Evolutionary conservation across 1,140 invertebrate species (phyloP).

Genomic region (Drosophila aff.): DNA sequence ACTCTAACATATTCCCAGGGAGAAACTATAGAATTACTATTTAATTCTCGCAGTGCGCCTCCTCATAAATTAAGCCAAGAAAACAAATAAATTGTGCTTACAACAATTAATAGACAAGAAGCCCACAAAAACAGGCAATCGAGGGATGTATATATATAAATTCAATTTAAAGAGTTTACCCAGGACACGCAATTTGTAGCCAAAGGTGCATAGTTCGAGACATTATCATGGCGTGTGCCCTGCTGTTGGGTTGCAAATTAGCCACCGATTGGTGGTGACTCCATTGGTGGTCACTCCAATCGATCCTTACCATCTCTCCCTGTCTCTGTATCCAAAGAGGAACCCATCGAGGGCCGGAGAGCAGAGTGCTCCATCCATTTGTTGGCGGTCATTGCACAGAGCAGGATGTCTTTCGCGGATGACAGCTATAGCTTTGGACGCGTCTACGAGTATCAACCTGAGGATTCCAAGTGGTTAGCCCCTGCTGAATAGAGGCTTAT

Average conservation of each 20-base stretch:
- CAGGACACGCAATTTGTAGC: slow-evolving; percentile 26
- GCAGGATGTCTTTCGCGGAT: slow-evolving; percentile 75
- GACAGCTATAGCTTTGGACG: slow-evolving; percentile 74
- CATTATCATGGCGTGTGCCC: slow-evolving; percentile 45
- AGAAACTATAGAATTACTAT: neutral
- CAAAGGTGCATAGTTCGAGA: neutral
- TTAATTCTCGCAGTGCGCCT: neutral
- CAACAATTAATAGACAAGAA: slow-evolving; percentile 1
- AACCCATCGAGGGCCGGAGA: neutral
- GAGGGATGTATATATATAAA: slow-evolving; percentile 3
- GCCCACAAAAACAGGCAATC: neutral
- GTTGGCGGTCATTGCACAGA: neutral
- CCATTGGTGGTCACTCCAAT: slow-evolving; percentile 17
- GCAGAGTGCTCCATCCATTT: slow-evolving; percentile 29
- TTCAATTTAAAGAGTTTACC: slow-evolving; percentile 4
- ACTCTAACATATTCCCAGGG: neutral
- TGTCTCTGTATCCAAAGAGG: neutral
- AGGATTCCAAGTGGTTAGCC: slow-evolving; percentile 59
- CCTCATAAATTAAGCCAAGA: neutral
- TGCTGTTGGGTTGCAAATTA: slow-evolving; percentile 24
- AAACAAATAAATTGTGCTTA: neutral
- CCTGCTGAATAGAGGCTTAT: neutral
- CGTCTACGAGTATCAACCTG: slow-evolving; percentile 60
- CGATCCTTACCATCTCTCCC: slow-evolving; percentile 30
- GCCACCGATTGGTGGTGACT: slow-evolving; percentile 6